Conservation (phyloP, 2,113 vertebrate genomes). For the Eleginops maclovinus region DNA sequence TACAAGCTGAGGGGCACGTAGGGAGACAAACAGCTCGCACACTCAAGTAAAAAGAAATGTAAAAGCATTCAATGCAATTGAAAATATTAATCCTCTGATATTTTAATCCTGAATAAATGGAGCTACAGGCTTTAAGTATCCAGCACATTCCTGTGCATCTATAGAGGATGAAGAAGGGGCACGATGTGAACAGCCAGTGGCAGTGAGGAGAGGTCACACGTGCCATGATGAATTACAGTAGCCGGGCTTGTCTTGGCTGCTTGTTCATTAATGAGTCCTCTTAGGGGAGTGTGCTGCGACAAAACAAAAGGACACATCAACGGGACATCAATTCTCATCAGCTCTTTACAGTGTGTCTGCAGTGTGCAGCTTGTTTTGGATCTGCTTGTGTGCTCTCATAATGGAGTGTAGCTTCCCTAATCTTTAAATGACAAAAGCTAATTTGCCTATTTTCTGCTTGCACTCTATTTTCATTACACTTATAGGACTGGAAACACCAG, state of each 20-base stretch:
- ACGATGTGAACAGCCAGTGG: slow-evolving; percentile 45
- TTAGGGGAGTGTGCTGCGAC: slow-evolving; percentile 48
- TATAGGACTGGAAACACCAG: slow-evolving; percentile 7
- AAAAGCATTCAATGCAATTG: background rate
- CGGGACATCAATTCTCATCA: slow-evolving; percentile 38
- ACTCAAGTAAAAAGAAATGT: background rate
- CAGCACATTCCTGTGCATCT: slow-evolving; percentile 10
- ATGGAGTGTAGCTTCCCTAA: slow-evolving; percentile 26
- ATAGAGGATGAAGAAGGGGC: slow-evolving; percentile 58
- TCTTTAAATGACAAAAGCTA: slow-evolving; percentile 46
- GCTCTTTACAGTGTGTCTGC: slow-evolving; percentile 15
- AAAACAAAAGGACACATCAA: slow-evolving; percentile 61
- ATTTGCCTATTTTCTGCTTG: slow-evolving; percentile 55
- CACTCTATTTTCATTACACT: slow-evolving; percentile 39
- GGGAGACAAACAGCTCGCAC: background rate
- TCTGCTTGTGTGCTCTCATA: slow-evolving; percentile 30
- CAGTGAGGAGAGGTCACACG: slow-evolving; percentile 66
- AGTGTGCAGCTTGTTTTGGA: slow-evolving; percentile 17
- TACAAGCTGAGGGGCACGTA: slow-evolving; percentile 3
- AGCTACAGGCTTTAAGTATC: slow-evolving; percentile 1
- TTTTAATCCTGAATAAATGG: background rate
- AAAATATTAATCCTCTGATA: background rate
- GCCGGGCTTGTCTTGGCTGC: slow-evolving; percentile 49
- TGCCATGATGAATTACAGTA: slow-evolving; percentile 76
- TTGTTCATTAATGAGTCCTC: slow-evolving; percentile 71